Conservation (phyloP, 2,113 vertebrate genomes). For the Tichodroma muraria region DNA sequence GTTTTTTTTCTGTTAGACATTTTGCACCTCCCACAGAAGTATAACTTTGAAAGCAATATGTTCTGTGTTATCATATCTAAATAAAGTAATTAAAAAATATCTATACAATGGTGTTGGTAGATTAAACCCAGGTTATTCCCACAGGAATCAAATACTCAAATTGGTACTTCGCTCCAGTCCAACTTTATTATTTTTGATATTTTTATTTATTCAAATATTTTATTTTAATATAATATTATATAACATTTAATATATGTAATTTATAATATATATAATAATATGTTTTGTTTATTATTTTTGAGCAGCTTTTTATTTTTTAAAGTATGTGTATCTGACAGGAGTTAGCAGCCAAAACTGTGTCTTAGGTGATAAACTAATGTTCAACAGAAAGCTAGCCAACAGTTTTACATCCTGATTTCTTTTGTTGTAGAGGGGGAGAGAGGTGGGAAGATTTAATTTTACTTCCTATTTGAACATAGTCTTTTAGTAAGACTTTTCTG, state of each 20-base stretch:
- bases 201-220: no score
- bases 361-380: neutral
- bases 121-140: neutral
- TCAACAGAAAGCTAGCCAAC: neutral
- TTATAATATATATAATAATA: no score
- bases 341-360: neutral
- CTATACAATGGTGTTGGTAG: neutral
- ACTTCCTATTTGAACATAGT: neutral
- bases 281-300: conserved; percentile 13
- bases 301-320: neutral
- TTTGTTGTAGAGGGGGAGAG: neutral
- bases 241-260: no score
- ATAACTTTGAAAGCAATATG: neutral
- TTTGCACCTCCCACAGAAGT: neutral
- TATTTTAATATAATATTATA: no score
- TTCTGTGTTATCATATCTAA: neutral
- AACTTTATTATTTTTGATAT: neutral
- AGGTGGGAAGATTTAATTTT: neutral
- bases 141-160: conserved; percentile 3
- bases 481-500: neutral
- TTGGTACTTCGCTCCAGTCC: neutral
- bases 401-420: neutral
- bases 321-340: neutral
- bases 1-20: neutral
- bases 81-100: neutral